These are phyloP conservation scores for Brachionus paranguensis DNA, from an alignment of 1,140 invertebrate species.

Conservation along the genomic window DNA sequence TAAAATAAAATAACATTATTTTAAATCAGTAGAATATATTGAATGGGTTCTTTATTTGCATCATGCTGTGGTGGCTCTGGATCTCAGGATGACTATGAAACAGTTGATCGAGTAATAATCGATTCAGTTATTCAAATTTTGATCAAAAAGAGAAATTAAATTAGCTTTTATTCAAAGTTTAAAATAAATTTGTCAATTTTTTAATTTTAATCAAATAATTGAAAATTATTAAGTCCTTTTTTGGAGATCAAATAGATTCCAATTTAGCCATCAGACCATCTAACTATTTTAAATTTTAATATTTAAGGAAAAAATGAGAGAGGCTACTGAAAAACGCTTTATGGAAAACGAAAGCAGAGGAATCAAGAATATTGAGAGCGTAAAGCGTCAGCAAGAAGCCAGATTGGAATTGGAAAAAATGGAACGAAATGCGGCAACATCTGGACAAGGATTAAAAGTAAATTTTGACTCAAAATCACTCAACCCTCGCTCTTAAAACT, in stretches of 20 bases:
- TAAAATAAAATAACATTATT: too few relatives aligned
- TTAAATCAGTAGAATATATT: background rate
- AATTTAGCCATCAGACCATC: too few relatives aligned
- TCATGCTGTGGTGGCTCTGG: background rate
- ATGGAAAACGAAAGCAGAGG: background rate
- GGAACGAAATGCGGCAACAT: background rate
- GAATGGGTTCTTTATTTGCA: slow-evolving; percentile 15
- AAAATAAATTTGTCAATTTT: too few relatives aligned
- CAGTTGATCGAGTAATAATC: background rate
- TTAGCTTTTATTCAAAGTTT: too few relatives aligned
- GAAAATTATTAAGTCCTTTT: too few relatives aligned
- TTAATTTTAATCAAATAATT: too few relatives aligned
- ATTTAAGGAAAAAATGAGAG: slow-evolving; percentile 12
- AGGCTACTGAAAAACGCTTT: background rate
- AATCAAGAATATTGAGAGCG: slow-evolving; percentile 28
- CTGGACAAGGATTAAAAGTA: background rate
- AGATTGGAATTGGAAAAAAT: slow-evolving; percentile 17
- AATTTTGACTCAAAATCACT: background rate
- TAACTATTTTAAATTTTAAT: background rate
- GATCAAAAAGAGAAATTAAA: too few relatives aligned
- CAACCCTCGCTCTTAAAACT: background rate
- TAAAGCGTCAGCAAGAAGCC: background rate
- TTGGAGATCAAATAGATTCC: too few relatives aligned
- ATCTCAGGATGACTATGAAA: background rate
- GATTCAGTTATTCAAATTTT: background rate